Conservation (phyloP, 2,113 vertebrate species). For the Sapayoa aenigma region DNA sequence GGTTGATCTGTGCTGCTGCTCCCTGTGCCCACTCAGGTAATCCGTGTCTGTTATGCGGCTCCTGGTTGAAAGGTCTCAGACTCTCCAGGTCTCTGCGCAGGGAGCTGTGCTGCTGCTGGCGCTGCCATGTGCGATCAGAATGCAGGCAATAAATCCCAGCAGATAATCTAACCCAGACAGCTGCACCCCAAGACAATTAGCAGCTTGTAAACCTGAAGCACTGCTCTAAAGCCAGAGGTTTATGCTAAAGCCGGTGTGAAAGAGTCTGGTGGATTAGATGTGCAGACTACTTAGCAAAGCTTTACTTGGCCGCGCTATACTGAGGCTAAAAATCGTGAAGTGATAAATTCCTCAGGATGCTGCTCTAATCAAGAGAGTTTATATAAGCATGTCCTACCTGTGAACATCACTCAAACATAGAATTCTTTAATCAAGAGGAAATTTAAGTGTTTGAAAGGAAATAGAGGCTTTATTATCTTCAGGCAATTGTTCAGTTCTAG, state of each 20-base stretch:
- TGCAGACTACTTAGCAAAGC: not conserved
- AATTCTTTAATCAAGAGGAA: conserved; percentile 44
- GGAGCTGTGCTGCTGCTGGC: accelerated
- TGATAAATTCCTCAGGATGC: not conserved
- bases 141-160: not conserved
- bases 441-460: conserved; percentile 16
- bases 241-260: not conserved
- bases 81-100: not conserved
- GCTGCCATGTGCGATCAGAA: not conserved
- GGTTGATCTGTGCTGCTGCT: not conserved
- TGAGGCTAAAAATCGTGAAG: not conserved
- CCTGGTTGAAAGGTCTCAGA: not conserved
- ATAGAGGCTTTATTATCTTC: not conserved
- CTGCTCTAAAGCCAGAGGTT: not conserved
- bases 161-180: not conserved
- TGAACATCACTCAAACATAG: not conserved
- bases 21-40: too few relatives aligned
- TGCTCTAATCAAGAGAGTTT: not conserved
- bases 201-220: not conserved
- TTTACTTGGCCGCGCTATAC: not conserved
- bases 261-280: not conserved
- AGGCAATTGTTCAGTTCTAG: not conserved
- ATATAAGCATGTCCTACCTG: not conserved
- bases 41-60: not conserved
- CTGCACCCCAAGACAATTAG: not conserved